A percentile compares a stretch with the other conserved stretches of the same genome.
phyloP scores from a whole-genome alignment of 2,888 invertebrate species.

The Acrobasis suavella region DNA sequence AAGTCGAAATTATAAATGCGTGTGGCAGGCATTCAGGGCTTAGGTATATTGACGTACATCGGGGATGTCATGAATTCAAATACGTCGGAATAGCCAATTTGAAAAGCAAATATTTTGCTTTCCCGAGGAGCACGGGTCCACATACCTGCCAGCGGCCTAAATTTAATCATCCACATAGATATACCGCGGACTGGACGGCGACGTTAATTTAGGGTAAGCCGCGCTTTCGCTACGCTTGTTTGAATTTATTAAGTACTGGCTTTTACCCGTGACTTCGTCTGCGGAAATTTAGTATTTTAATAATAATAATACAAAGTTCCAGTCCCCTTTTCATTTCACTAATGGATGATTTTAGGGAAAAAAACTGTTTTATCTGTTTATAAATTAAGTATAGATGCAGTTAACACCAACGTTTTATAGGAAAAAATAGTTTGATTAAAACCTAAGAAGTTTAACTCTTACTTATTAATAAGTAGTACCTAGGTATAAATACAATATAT shows the following conservation, averaged over 20 bases:
- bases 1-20: background rate
- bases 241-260: background rate
- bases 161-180: slow-evolving; percentile 24
- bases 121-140: slow-evolving; percentile 23
- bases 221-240: background rate
- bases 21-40: slow-evolving; percentile 1
- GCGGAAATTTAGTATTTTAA: no score
- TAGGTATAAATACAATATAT: no score
- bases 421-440: no score
- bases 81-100: slow-evolving; percentile 34
- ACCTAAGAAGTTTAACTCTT: no score
- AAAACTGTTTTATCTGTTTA: no score
- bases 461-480: no score
- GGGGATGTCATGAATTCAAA: slow-evolving; percentile 30
- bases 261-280: no score
- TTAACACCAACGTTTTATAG: no score
- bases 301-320: no score
- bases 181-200: slow-evolving; percentile 12
- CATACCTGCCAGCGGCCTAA: slow-evolving; percentile 12
- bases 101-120: slow-evolving; percentile 35
- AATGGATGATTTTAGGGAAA: no score
- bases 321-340: no score
- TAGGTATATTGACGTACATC: slow-evolving; percentile 10
- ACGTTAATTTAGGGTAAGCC: slow-evolving; percentile 2
- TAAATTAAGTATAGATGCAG: no score